Base-by-base conservation (phyloP, 2,888 invertebrate genomes). In the Branchipolynoe longqiensis region DNA sequence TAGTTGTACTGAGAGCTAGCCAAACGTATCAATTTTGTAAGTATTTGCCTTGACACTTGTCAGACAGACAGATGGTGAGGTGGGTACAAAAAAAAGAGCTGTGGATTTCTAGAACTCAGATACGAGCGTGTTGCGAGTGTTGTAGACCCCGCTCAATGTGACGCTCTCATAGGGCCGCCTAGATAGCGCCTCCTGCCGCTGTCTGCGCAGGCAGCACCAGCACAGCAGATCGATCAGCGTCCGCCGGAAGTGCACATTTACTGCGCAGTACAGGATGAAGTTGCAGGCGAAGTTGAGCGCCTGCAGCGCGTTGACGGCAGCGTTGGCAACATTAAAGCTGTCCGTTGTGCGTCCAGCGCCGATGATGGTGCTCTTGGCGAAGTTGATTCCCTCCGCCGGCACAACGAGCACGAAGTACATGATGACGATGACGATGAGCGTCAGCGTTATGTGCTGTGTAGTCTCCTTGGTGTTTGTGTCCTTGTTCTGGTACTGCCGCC, bases 361-460 rank as follows among this genome's bases (percentile, higher is more conserved):
- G 28, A 86, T 69, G 40, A 87, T 59, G 48, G 86, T 82, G 22
- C 84, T 64, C 69, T 89, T 86, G 22, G 90, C 88, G 84, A 92
- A 92, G 85, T 92, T 92, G 28, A 92, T 87, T 4, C 92, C 89
- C 87, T 93, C 93, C 25, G 91, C 91, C 0, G 93, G 93, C 0
- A 92, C 91, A 18, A 92, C 92, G 4, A 93, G 88, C 40, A 92
- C 89, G 0, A 92, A 90, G 86, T 92, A 93, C 69, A 92, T 87
- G 25, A 92, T 89, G 33, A 93, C 91, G 28, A 92, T 91, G 0
- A 91, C 91, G n/a, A 93, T 91, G n/a, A 93, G 89, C 0, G 93
- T 92, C 28, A 92, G 90, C 2, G 93, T 93, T 1, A 93, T 92
- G 28, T 74, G 48, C 36, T 59, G 69, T 1, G 73, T 85, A 8